A percentile compares a stretch with the other conserved stretches of the same genome.
Conservation (phyloP, 2,797 vertebrate genomes). For the Alexandromys oeconomus region DNA sequence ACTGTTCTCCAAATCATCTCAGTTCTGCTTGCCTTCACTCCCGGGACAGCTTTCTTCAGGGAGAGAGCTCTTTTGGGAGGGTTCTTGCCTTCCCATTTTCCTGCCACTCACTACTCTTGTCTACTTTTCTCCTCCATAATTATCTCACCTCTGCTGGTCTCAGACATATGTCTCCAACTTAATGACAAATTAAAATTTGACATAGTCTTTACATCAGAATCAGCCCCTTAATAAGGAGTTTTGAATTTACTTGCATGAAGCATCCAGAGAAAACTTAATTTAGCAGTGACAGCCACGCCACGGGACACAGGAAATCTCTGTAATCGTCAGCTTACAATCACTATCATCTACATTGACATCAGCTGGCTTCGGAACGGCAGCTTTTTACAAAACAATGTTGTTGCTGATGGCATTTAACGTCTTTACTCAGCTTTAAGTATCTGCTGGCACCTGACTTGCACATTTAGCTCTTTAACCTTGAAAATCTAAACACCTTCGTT, state of each 20-base stretch:
- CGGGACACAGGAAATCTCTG: neutral
- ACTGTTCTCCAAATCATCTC: neutral
- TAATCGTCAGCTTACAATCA: neutral
- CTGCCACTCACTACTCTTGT: neutral
- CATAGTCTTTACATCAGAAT: neutral
- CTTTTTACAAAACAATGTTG: neutral
- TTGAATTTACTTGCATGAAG: neutral
- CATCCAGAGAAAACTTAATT: neutral
- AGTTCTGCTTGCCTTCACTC: neutral
- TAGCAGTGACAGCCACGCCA: neutral
- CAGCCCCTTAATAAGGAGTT: neutral
- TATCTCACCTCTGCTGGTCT: neutral
- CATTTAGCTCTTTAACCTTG: neutral
- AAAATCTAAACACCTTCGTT: neutral
- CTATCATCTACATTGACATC: no score
- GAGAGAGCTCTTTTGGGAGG: fast-evolving
- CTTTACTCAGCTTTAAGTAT: neutral
- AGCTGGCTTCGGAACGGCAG: neutral
- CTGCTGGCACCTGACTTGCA: neutral
- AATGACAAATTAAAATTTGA: neutral
- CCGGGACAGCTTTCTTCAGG: neutral
- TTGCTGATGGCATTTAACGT: neutral
- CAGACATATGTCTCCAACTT: neutral
- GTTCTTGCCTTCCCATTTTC: neutral
- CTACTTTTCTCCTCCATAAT: no score